Evolutionary conservation across 2,797 vertebrate species (phyloP).

Genomic region (Rhodeus uyekii): DNA sequence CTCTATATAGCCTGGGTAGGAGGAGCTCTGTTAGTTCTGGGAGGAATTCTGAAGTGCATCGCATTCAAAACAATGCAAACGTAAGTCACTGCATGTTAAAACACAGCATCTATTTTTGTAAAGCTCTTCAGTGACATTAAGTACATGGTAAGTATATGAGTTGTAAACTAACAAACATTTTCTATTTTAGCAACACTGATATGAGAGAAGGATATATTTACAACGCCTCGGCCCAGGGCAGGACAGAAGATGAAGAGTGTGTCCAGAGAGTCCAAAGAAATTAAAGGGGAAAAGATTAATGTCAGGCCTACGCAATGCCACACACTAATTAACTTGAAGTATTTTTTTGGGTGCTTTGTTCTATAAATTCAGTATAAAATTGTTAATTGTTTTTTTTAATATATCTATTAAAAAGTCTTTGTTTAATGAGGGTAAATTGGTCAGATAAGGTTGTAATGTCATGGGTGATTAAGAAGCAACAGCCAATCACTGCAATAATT

Average conservation of each 20-base stretch:
- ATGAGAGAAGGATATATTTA: conserved; percentile 61
- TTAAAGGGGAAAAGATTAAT: conserved; percentile 48
- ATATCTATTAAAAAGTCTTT: not conserved
- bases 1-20: conserved; percentile 90
- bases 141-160: not conserved
- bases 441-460: not conserved
- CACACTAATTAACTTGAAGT: not conserved
- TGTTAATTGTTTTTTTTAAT: not conserved
- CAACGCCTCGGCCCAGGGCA: conserved; percentile 62
- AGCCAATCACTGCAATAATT: not conserved
- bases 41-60: conserved; percentile 86
- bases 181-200: conserved; percentile 59
- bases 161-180: not conserved
- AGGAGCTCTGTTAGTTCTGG: conserved; percentile 82
- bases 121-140: not conserved
- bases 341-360: not conserved
- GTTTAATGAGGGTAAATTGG: not conserved
- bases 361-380: not conserved
- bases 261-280: conserved; percentile 51
- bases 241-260: conserved; percentile 11
- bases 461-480: not conserved
- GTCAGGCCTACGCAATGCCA: not conserved
- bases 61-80: conserved; percentile 82
- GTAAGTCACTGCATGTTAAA: conserved; percentile 70
- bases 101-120: not conserved